Evolutionary conservation across 1,140 invertebrate species (phyloP), one percentile per base, ranked within the genome.

Genomic region (Brachionus sp.): DNA sequence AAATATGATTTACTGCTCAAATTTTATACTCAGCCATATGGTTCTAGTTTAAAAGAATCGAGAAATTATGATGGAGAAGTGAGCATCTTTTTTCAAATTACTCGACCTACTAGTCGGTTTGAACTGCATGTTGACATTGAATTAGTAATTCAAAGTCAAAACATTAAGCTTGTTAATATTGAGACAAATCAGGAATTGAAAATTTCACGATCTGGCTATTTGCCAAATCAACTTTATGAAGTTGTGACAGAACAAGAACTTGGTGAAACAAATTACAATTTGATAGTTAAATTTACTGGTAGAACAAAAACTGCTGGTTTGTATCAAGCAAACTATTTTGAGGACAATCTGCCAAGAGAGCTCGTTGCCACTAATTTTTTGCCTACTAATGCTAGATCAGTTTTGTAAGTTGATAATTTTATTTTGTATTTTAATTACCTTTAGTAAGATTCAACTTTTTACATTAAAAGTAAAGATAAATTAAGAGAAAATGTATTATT

Each of bases 151-250:
- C 25, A 9, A 4, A 62, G 42, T 19, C 19, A 23, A 46, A 39
- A 39, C n/a, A 75, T 75, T 75, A 9, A 29, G 29, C 12, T 80
- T 3, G 12, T 19, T 16, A 29, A 57, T 7, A 3, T 16, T 62
- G 23, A 62, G 3, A 42, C 16, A 19, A 35, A 62, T 66, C 46
- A 80, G 42, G 35, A 33, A 13, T 7, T 62, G 19, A 53, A 57
- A 44, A 62, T 80, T 23, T 7, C 19, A 19, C n/a, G 50, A 6
- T 23, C 19, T 39, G 33, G 16, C 2, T 66, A 80, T 37, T 39
- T 80, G 57, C 50, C 50, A 33, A 80, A 80, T 44, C 46, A 80
- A n/a, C 33, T 80, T 7, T 80, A 13, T 62, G 77, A 80, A 42
- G 23, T 80, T 5, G 12, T 66, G 0, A 33, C 46, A 3, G 13